Conservation (phyloP, 2,113 vertebrate genomes). For the Podarcis cretensis region DNA sequence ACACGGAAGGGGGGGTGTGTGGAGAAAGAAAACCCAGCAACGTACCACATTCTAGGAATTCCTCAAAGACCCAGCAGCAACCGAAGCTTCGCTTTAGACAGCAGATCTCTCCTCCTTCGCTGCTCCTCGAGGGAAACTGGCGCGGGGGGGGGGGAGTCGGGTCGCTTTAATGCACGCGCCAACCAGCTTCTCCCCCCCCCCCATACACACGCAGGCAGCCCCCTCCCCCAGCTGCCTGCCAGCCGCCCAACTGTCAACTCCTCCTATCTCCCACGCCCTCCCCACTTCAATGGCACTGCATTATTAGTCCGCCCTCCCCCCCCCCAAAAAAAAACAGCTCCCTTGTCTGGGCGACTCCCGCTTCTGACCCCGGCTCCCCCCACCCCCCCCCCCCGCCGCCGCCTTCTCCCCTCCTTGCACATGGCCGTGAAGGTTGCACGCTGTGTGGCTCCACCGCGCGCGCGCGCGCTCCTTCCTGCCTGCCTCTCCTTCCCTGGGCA, state of each 20-base stretch:
- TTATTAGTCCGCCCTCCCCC: neutral
- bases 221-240: neutral
- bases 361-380: neutral
- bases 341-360: neutral
- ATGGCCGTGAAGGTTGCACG: conserved; percentile 5
- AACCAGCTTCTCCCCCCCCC: neutral
- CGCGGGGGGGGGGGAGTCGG: neutral
- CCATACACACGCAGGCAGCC: neutral
- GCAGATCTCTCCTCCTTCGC: neutral
- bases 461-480: neutral
- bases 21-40: neutral
- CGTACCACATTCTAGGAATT: conserved; percentile 11
- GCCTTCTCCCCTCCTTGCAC: neutral
- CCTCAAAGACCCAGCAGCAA: neutral
- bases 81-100: neutral
- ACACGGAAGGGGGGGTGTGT: no score
- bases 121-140: neutral
- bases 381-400: neutral
- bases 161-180: neutral
- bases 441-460: neutral
- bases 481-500: neutral
- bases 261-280: neutral
- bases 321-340: no score
- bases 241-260: neutral
- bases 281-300: neutral